A percentile compares a stretch with the other conserved stretches of the same genome.
Conservation (phyloP, 2,113 vertebrate species). For the Zapornia atra region DNA sequence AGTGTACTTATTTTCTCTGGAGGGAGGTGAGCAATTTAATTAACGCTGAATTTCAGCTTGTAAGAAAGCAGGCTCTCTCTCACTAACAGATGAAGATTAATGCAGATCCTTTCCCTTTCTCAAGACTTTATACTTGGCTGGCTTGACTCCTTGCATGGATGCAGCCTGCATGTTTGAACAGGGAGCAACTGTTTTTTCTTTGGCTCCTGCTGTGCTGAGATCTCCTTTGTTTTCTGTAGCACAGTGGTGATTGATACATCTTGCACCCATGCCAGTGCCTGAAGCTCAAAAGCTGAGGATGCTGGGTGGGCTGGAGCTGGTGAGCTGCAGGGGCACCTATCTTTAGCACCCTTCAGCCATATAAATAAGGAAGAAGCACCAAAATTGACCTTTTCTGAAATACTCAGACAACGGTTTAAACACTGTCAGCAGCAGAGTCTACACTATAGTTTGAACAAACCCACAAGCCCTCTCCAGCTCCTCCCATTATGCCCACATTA, state of each 20-base stretch:
- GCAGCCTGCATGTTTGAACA: constrained; percentile 19
- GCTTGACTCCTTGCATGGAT: neutral
- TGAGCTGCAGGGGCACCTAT: neutral
- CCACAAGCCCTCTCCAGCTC: neutral
- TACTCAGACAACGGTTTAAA: neutral
- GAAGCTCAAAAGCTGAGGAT: neutral
- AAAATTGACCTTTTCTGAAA: neutral
- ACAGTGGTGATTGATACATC: neutral
- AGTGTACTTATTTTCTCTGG: neutral
- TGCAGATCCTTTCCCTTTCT: neutral
- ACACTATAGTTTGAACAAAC: neutral
- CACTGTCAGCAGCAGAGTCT: neutral
- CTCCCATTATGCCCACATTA: neutral
- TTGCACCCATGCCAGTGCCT: neutral
- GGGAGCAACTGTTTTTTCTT: constrained; percentile 9
- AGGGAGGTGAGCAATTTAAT: neutral
- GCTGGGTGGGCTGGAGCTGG: neutral
- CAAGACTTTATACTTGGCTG: neutral
- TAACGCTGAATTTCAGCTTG: neutral
- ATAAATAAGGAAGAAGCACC: neutral
- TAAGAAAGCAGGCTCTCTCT: neutral
- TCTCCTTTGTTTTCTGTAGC: constrained; percentile 28
- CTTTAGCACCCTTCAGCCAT: neutral
- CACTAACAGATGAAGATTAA: neutral
- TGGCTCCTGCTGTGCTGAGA: neutral